A percentile compares a stretch with the other conserved stretches of the same genome.
These are phyloP conservation scores for Neomorphus geoffroyi DNA, from an alignment of 2,797 vertebrate genomes.

Conservation along the genomic window DNA sequence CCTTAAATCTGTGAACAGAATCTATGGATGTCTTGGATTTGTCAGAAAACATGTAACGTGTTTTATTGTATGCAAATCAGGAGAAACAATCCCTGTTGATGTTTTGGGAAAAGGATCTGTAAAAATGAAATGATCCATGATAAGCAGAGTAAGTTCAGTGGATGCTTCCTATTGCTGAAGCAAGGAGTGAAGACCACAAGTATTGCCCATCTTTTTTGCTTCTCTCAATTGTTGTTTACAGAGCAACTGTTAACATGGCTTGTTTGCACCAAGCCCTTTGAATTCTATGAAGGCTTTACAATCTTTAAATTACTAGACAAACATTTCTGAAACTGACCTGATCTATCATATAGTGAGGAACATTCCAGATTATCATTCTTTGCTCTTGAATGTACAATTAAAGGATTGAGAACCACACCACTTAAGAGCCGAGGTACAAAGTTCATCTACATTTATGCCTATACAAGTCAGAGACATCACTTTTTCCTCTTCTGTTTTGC, in stretches of 20 bases:
- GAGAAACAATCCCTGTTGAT: background rate
- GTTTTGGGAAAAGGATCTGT: background rate
- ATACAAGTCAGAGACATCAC: background rate
- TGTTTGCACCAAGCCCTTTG: background rate
- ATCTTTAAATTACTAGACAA: background rate
- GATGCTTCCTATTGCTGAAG: background rate
- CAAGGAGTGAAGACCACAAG: background rate
- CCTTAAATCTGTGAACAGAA: background rate
- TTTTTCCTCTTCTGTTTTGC: background rate
- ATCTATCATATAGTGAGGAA: background rate
- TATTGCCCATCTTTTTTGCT: background rate
- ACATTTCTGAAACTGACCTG: background rate
- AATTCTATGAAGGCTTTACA: background rate
- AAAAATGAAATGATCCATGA: background rate
- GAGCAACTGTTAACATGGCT: background rate
- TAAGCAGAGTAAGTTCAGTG: background rate
- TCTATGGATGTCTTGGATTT: background rate
- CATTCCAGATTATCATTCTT: background rate
- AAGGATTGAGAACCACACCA: background rate
- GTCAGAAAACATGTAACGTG: background rate
- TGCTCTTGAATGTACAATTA: background rate
- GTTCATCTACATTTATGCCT: background rate
- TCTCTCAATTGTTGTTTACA: background rate
- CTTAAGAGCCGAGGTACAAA: background rate
- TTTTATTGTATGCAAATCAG: background rate